phyloP scores from a whole-genome alignment of 2,113 vertebrate species.

The Butorides virescens region DNA sequence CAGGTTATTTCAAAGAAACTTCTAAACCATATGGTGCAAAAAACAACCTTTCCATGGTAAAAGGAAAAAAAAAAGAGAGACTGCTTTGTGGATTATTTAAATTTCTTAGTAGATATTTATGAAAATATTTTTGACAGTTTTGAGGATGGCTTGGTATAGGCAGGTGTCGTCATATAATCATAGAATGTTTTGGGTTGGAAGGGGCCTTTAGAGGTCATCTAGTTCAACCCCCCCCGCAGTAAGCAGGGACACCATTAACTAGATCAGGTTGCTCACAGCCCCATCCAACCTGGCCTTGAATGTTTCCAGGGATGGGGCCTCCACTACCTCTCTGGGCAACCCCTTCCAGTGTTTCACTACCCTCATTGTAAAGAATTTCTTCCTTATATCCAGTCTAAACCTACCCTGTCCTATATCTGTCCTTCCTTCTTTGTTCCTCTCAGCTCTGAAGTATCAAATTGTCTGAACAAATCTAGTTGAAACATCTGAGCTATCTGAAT shows the following conservation, averaged over 20 bases:
- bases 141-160: background rate
- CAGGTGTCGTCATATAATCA: no score
- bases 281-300: no score
- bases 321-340: no score
- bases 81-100: background rate
- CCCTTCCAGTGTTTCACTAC: no score
- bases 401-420: background rate
- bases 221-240: no score
- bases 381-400: no score
- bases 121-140: background rate
- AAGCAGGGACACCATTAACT: no score
- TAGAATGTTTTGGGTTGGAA: no score
- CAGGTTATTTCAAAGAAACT: background rate
- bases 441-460: background rate
- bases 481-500: background rate
- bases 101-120: background rate
- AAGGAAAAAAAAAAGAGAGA: background rate
- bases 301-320: no score
- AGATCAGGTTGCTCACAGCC: no score
- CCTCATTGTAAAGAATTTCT: no score
- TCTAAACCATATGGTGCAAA: background rate
- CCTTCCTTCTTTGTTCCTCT: background rate
- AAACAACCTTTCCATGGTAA: background rate
- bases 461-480: background rate
- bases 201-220: no score